phyloP scores from a whole-genome alignment of 2,113 vertebrate species.

The Trochalopteron elliotii region DNA sequence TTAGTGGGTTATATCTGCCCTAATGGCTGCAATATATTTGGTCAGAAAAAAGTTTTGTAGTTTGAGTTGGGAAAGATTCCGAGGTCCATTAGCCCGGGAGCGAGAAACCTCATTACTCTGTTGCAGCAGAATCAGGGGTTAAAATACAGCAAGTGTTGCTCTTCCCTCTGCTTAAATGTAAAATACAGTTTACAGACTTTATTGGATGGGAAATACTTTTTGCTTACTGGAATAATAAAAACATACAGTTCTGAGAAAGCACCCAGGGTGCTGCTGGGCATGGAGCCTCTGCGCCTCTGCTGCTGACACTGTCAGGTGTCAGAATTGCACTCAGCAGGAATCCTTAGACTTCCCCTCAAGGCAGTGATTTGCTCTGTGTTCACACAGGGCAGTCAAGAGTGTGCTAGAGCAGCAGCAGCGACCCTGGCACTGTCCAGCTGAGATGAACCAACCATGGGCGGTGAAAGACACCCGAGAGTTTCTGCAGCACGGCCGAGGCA shows the following conservation, averaged over 20 bases:
- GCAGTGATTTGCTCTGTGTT: background rate
- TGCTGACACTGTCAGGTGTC: background rate
- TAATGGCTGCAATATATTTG: background rate
- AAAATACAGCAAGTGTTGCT: background rate
- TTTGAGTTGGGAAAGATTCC: background rate
- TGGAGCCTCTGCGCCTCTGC: background rate
- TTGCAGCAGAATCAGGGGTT: background rate
- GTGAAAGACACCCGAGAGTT: rapidly evolving
- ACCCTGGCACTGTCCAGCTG: background rate
- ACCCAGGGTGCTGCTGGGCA: background rate
- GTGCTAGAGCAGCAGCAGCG: background rate
- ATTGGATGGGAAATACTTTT: background rate
- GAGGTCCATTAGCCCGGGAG: background rate
- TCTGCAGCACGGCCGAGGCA: background rate
- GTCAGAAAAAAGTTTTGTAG: background rate
- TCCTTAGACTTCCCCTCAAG: background rate
- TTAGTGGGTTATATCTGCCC: background rate
- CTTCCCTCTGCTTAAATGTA: background rate
- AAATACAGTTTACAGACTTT: background rate
- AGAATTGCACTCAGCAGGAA: background rate
- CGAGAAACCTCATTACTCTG: background rate
- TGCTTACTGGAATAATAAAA: background rate
- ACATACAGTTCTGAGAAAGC: background rate
- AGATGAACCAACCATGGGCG: rapidly evolving
- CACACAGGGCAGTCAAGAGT: slow-evolving; percentile 27